These are phyloP conservation scores for Propithecus deckenii DNA, from an alignment of 2,797 vertebrate genomes.

Conservation along the genomic window DNA sequence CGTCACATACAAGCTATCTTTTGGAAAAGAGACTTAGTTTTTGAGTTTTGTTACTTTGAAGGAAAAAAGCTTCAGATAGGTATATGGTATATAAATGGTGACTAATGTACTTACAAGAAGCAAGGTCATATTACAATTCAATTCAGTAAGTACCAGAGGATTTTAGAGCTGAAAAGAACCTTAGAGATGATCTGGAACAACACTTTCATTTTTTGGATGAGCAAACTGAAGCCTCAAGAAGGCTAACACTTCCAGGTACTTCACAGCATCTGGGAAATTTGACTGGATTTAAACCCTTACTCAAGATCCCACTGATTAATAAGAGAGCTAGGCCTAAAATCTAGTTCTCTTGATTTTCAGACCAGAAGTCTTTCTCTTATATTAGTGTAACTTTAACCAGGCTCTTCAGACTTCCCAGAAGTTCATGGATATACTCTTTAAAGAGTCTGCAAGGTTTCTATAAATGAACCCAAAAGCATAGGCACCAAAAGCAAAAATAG, in stretches of 20 bases:
- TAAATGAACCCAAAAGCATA: background rate
- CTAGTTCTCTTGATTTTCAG: background rate
- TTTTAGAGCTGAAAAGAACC: background rate
- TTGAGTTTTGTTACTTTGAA: background rate
- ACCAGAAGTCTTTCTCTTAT: background rate
- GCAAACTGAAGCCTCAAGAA: background rate
- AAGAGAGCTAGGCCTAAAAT: background rate
- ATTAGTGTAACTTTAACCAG: background rate
- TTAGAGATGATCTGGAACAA: background rate
- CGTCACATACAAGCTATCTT: background rate
- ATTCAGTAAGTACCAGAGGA: background rate
- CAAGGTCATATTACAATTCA: background rate
- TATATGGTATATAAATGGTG: background rate
- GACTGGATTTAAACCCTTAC: background rate
- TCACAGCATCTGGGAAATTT: background rate
- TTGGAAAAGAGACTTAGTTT: background rate
- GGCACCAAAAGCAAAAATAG: background rate
- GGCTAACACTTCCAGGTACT: background rate
- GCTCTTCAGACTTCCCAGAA: background rate
- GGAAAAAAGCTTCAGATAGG: background rate
- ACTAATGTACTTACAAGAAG: background rate
- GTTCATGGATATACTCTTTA: background rate
- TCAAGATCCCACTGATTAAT: background rate
- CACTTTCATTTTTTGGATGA: background rate
- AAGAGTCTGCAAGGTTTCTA: background rate